phyloP scores from a whole-genome alignment of 2,797 vertebrate species.

The Etheostoma nigrum region DNA sequence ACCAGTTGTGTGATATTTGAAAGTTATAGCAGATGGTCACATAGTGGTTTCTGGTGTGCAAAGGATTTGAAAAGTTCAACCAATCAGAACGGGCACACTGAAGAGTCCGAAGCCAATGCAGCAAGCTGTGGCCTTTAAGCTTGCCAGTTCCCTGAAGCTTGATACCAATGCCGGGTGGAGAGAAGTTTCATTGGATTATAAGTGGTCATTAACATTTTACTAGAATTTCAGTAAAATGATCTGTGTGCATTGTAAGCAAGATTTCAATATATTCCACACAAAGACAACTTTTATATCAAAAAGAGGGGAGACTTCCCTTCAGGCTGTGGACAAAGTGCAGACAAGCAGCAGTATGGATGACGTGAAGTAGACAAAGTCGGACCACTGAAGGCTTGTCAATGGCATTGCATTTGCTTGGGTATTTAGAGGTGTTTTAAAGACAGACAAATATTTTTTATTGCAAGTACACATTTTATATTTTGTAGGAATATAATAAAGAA shows the following conservation, averaged over 20 bases:
- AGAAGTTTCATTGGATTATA: background rate
- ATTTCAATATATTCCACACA: background rate
- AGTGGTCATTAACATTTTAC: conserved; percentile 20
- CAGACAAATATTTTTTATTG: too few species aligned
- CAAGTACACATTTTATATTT: too few species aligned
- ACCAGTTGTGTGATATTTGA: conserved; percentile 24
- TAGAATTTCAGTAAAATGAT: too few species aligned
- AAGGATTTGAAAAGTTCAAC: conserved; percentile 20
- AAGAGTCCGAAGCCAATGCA: background rate
- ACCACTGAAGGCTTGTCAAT: background rate
- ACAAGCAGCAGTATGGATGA: background rate
- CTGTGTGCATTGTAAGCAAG: background rate
- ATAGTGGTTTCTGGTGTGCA: background rate
- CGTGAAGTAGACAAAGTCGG: background rate
- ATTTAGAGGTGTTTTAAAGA: background rate
- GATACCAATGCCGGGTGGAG: background rate
- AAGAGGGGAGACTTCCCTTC: conserved; percentile 1
- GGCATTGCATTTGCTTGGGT: background rate
- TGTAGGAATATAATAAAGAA: too few species aligned
- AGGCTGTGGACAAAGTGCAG: conserved; percentile 2
- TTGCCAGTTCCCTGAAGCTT: conserved; percentile 24
- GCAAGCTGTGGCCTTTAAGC: conserved; percentile 16
- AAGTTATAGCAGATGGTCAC: conserved; percentile 36
- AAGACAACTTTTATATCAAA: background rate
- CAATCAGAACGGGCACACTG: background rate